phyloP scores from a whole-genome alignment of 2,888 invertebrate genomes.

The Darwinula stevensoni region DNA sequence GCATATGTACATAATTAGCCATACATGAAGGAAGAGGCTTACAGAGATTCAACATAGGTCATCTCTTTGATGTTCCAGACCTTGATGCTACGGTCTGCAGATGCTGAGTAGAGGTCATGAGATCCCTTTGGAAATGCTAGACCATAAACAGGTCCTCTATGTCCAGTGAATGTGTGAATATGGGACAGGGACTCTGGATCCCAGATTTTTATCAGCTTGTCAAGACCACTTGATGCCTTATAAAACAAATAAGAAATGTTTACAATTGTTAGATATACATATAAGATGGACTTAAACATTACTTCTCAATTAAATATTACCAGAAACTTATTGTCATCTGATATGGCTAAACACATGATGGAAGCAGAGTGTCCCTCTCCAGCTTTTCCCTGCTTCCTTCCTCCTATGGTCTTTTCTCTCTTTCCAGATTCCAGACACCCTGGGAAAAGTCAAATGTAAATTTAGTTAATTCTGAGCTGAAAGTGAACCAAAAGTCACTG shows the following conservation, averaged over 20 bases:
- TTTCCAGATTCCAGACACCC: conserved; percentile 13
- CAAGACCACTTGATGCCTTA: conserved; percentile 34
- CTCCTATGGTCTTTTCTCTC: conserved; percentile 13
- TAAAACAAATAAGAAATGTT: conserved; percentile 9
- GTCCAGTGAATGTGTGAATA: conserved; percentile 45
- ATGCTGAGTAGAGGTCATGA: conserved; percentile 31
- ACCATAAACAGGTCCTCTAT: conserved; percentile 38
- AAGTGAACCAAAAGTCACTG: too few species aligned
- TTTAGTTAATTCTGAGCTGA: too few species aligned
- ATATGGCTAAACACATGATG: conserved; percentile 35
- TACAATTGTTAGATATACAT: too few species aligned
- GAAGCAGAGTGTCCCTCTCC: conserved; percentile 14
- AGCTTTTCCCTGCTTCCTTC: too few species aligned
- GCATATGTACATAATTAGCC: conserved; percentile 6
- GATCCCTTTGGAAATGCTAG: conserved; percentile 55
- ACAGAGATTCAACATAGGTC: conserved; percentile 79
- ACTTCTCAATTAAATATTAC: too few species aligned
- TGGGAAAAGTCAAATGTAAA: too few species aligned
- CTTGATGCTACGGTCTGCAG: conserved; percentile 31
- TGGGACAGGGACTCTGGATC: conserved; percentile 41
- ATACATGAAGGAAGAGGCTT: conserved; percentile 11
- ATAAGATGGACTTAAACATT: too few species aligned
- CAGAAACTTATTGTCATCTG: conserved; percentile 50
- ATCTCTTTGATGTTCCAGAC: conserved; percentile 89
- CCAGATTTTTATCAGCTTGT: conserved; percentile 47